A percentile compares a stretch with the other conserved stretches of the same genome.
phyloP scores from a whole-genome alignment of 2,113 vertebrate species.

The Alces alces region DNA sequence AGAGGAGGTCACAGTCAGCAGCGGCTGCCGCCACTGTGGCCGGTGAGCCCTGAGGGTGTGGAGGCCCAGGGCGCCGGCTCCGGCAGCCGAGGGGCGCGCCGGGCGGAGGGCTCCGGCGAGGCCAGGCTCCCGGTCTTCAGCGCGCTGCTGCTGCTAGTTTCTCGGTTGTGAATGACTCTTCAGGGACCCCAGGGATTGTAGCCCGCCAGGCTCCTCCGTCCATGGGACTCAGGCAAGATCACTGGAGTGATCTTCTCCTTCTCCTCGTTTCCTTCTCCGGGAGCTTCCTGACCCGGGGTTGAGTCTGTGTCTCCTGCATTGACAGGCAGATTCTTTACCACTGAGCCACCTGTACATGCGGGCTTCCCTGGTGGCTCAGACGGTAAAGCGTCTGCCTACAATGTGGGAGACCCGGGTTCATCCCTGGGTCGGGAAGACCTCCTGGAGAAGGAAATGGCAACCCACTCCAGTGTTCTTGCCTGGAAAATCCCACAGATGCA shows the following conservation, averaged over 20 bases:
- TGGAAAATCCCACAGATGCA: no score
- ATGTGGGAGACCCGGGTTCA: no score
- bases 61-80: fast-evolving
- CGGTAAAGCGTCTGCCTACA: no score
- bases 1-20: fast-evolving
- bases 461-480: no score
- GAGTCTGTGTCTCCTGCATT: not conserved
- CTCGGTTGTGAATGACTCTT: not conserved
- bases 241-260: not conserved
- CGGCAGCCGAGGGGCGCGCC: fast-evolving
- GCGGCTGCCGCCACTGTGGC: fast-evolving
- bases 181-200: not conserved
- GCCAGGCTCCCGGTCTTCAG: not conserved
- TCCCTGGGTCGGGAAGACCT: no score
- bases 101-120: fast-evolving
- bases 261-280: not conserved
- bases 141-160: no score
- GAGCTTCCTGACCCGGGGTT: not conserved
- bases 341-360: not conserved
- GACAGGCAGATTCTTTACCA: not conserved
- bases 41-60: not conserved
- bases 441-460: no score
- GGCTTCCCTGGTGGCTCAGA: no score
- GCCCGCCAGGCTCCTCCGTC: not conserved
- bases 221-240: not conserved